Percentiles rank a stretch among this genome's conserved stretches.
Evolutionary conservation across 2,888 invertebrate species (phyloP).

Genomic region (Calliphora vomitoria): DNA sequence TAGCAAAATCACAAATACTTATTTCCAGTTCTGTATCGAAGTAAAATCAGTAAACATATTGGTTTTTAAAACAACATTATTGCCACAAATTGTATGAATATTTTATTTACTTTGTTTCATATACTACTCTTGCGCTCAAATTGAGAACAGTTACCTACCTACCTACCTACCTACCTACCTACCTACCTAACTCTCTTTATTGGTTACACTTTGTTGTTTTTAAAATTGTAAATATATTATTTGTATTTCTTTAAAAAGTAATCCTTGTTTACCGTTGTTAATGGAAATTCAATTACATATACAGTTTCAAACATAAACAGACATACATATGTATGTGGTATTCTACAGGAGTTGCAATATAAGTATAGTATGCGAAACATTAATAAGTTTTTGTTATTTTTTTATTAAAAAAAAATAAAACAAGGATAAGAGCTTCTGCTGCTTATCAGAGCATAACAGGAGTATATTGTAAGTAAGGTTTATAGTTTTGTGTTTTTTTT

Average conservation of each 20-base stretch:
- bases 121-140: no score
- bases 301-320: neutral
- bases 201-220: neutral
- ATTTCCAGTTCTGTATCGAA: no score
- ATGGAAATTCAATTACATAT: conserved; percentile 58
- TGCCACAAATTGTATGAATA: neutral
- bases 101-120: neutral
- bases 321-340: neutral
- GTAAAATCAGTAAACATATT: no score
- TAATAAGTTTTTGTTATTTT: neutral
- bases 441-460: conserved; percentile 54
- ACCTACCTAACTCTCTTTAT: neutral
- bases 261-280: conserved; percentile 45
- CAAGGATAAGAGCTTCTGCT: conserved; percentile 13
- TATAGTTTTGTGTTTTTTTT: conserved; percentile 13
- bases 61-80: neutral
- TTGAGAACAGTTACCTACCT: neutral
- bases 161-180: conserved; percentile 9
- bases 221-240: conserved; percentile 4
- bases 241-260: conserved; percentile 24
- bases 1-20: no score
- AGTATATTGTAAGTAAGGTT: conserved; percentile 35
- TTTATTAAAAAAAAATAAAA: neutral
- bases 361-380: neutral
- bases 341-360: neutral